A percentile compares a stretch with the other conserved stretches of the same genome.
Conservation (phyloP, 2,888 invertebrate species). For the Agrotis segetum region DNA sequence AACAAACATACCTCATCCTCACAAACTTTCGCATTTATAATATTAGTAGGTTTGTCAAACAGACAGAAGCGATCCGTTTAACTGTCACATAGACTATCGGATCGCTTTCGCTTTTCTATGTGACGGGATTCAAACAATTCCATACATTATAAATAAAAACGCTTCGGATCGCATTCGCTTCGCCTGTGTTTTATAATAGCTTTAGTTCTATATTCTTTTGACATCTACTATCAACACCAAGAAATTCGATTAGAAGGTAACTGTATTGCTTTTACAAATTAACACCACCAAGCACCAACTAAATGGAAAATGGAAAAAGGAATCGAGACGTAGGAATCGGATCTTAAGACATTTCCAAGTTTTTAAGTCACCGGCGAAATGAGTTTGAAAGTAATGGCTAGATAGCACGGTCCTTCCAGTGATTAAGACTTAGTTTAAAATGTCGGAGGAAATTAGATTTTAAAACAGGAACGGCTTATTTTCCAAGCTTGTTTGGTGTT, state of each 20-base stretch:
- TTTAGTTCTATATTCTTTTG: too few species aligned
- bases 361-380: constrained; percentile 42
- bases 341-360: constrained; percentile 26
- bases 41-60: too few species aligned
- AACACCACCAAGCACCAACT: constrained; percentile 24
- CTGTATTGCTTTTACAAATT: constrained; percentile 26
- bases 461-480: constrained; percentile 1
- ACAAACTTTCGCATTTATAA: too few species aligned
- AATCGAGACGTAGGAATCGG: constrained; percentile 36
- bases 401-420: constrained; percentile 26
- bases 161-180: too few species aligned
- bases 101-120: too few species aligned
- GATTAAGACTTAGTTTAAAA: constrained; percentile 44
- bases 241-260: constrained; percentile 18
- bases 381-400: constrained; percentile 35
- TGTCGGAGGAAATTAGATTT: constrained; percentile 41
- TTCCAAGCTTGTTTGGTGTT: not conserved
- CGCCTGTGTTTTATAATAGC: too few species aligned
- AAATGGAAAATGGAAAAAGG: constrained; percentile 28
- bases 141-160: too few species aligned
- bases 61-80: too few species aligned
- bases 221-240: not conserved
- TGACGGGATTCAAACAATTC: too few species aligned
- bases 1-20: too few species aligned
- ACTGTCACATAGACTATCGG: too few species aligned